Evolutionary conservation across 2,888 invertebrate species (phyloP).

Genomic region (Cerastis leucographa): DNA sequence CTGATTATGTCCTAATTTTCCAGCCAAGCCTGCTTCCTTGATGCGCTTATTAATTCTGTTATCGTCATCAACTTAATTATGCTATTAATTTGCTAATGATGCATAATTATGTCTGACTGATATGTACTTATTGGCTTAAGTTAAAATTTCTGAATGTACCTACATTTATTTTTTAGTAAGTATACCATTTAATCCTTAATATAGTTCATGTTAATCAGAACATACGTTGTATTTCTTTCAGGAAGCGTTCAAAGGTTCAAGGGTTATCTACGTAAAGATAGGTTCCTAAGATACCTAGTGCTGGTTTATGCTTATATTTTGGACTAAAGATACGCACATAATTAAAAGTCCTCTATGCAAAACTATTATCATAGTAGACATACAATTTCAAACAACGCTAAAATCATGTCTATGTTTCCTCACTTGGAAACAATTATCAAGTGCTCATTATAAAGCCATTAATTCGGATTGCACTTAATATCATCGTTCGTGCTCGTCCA

Average conservation of each 20-base stretch:
- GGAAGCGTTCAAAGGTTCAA: not conserved
- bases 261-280: not conserved
- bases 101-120: constrained; percentile 7
- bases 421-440: constrained; percentile 13
- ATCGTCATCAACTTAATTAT: constrained; percentile 12
- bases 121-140: not conserved
- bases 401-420: not conserved
- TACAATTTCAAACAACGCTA: not conserved
- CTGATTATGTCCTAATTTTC: constrained; percentile 3
- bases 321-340: not conserved
- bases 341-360: not conserved
- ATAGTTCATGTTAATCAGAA: not conserved
- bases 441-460: constrained; percentile 49
- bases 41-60: constrained; percentile 13
- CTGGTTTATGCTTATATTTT: not conserved
- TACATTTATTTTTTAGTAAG: not conserved
- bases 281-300: not conserved
- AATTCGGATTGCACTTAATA: constrained; percentile 50
- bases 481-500: constrained; percentile 44
- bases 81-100: constrained; percentile 11
- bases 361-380: not conserved
- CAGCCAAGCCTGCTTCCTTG: not conserved
- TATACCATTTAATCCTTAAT: not conserved
- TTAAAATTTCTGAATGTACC: not conserved
- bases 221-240: not conserved